Evolutionary conservation across 2,888 invertebrate species (phyloP).

Genomic region (Teleogryllus oceanicus): DNA sequence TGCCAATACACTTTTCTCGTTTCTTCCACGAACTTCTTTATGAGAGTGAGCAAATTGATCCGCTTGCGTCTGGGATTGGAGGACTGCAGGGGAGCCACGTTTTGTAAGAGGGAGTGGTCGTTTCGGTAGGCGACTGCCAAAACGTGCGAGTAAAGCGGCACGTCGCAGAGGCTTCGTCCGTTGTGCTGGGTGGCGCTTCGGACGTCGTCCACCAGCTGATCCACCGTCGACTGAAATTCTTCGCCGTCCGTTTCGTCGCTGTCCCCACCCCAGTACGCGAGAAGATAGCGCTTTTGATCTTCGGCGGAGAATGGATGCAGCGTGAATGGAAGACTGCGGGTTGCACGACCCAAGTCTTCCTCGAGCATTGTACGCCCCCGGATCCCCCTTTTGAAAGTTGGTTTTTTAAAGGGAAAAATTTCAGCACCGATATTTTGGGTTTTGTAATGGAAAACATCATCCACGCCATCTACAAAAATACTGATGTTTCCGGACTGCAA

Average conservation of each 20-base stretch:
- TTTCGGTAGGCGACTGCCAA: background rate
- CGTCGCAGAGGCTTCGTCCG: background rate
- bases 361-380: background rate
- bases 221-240: background rate
- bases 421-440: background rate
- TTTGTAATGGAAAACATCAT: background rate
- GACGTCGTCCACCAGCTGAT: background rate
- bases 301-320: background rate
- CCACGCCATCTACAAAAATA: conserved; percentile 5
- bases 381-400: background rate
- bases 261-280: background rate
- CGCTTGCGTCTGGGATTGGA: background rate
- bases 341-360: background rate
- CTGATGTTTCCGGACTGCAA: background rate
- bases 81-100: no score
- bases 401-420: background rate
- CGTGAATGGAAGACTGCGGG: background rate
- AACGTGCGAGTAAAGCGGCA: background rate
- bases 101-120: no score
- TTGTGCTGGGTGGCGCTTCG: background rate
- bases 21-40: background rate
- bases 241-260: background rate
- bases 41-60: background rate
- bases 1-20: background rate
- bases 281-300: background rate